Base-by-base conservation (phyloP, 2,113 vertebrate genomes). In the Cyanistes caeruleus region DNA sequence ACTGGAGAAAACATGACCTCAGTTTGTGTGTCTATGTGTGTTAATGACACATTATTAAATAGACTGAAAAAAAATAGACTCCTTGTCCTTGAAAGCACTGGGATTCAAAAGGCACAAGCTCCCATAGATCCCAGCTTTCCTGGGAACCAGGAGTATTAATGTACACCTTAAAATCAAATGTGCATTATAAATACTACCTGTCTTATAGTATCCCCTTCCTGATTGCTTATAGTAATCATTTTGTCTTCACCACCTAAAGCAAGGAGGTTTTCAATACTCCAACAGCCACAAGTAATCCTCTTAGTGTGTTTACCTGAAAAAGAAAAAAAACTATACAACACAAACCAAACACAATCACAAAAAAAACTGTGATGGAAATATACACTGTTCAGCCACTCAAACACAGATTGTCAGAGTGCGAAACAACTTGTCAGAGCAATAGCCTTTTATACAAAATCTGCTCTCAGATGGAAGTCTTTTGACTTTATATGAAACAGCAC, bases 211-310 rank as follows among this genome's bases (percentile, higher is more conserved):
- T 99, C 99, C 7, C 99, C 99, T 95, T 99, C 99, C 28, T 99
- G 99, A 97, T 99, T 99, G 97, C 99, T 99, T 96, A 99, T 97
- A 64, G 98, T 99, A 48, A 99, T 97, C 60, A 98, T 98, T 97
- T 97, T 99, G 96, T 99, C 99, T 92, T 99, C 99, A 44, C 99
- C 98, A 27, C 99, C 99, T 53, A 99, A 97, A 63, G 99, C 99
- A 94, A 99, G 96, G 12, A 99, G 97, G 95, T 99, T 99, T 94
- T 99, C 99, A 94, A 93, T 94, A 92, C 98, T 99, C 99, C 99
- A 99, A 70, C 98, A 99, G 25, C 99, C 99, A 96, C 99, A 99
- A 21, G 99, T 99, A 95, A 99, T 99, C 89, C 96, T 98, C 95
- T 99, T 99, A 60, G 98, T 99, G 94, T 99, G 99, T 90, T 99